These are phyloP conservation scores for Podilymbus podiceps DNA, from an alignment of 2,113 vertebrate genomes.

Conservation along the genomic window DNA sequence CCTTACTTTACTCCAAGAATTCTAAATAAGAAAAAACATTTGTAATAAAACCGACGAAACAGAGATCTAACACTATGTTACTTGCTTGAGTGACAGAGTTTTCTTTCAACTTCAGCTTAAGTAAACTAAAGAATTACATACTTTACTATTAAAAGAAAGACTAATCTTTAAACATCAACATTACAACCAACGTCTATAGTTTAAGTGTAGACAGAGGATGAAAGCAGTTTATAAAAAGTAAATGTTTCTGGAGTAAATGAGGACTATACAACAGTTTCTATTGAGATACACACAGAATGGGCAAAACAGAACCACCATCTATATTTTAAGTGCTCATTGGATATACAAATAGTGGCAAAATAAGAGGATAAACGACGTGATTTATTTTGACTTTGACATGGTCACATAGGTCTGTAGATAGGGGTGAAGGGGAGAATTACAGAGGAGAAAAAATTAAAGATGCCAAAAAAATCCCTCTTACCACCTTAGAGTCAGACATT, in stretches of 20 bases:
- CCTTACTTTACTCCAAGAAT: background rate
- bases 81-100: background rate
- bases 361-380: background rate
- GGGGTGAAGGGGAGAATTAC: background rate
- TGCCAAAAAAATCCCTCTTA: background rate
- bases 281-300: background rate
- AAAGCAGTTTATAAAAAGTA: background rate
- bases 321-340: background rate
- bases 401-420: background rate
- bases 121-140: background rate
- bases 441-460: background rate
- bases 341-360: background rate
- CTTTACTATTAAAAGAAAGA: background rate
- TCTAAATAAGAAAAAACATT: conserved; percentile 6
- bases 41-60: conserved; percentile 4
- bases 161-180: background rate
- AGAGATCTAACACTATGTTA: background rate
- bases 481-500: background rate
- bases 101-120: background rate
- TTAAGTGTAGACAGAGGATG: background rate
- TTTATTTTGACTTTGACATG: background rate
- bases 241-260: background rate
- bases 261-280: background rate
- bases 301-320: background rate
- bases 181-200: background rate